Evolutionary conservation across 2,888 invertebrate species (phyloP).

Genomic region (Tetanocera ferruginea): DNA sequence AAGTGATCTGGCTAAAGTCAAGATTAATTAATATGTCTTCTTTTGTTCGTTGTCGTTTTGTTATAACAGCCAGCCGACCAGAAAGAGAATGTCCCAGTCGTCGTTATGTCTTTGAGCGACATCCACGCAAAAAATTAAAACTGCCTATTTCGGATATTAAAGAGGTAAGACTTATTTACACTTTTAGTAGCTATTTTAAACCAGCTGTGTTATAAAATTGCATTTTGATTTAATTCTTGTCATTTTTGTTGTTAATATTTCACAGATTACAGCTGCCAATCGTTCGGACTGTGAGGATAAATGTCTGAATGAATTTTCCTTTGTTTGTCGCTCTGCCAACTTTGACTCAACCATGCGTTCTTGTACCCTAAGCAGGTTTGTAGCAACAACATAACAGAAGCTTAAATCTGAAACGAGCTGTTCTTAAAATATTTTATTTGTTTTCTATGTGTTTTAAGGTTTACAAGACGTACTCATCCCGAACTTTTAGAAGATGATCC

Average conservation of each 20-base stretch:
- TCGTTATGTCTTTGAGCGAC: conserved; percentile 89
- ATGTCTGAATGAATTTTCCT: conserved; percentile 89
- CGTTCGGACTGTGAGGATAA: conserved; percentile 91
- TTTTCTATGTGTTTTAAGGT: conserved; percentile 68
- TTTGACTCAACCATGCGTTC: conserved; percentile 83
- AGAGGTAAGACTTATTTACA: conserved; percentile 72
- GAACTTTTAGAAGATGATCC: conserved; percentile 87
- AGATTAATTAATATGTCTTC: conserved; percentile 11
- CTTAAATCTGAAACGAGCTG: background rate
- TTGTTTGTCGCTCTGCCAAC: conserved; percentile 89
- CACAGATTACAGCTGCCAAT: conserved; percentile 79
- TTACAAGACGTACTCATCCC: conserved; percentile 88
- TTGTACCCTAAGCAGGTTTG: conserved; percentile 80
- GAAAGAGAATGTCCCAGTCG: conserved; percentile 91
- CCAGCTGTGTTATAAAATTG: too few species aligned
- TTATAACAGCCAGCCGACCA: conserved; percentile 80
- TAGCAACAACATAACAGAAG: background rate
- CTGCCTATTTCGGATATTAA: conserved; percentile 85
- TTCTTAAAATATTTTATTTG: background rate
- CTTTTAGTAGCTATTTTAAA: too few species aligned
- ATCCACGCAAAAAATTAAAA: conserved; percentile 86
- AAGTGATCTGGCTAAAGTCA: background rate
- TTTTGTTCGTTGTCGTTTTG: conserved; percentile 4
- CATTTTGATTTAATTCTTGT: background rate
- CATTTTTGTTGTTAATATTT: background rate